A percentile compares a stretch with the other conserved stretches of the same genome.
Evolutionary conservation across 2,888 invertebrate genomes (phyloP).

Genomic region (Andrena bicolor): DNA sequence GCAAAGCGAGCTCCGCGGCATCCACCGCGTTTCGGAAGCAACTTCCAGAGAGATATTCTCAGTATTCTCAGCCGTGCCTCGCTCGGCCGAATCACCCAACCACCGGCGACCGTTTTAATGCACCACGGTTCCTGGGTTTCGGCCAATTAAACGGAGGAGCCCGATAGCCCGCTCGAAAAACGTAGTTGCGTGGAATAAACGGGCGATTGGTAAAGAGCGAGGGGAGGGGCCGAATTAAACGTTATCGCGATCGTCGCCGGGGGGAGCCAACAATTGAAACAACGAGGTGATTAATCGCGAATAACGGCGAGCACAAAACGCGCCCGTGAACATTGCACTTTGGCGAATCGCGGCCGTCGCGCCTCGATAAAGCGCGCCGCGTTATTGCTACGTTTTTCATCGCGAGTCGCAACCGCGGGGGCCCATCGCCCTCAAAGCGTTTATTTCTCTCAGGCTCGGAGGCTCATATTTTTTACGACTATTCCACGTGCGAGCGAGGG

Average conservation of each 20-base stretch:
- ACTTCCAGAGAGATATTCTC: not conserved
- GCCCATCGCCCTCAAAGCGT: slow-evolving; percentile 25
- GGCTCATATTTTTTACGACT: slow-evolving; percentile 55
- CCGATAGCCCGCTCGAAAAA: slow-evolving; percentile 14
- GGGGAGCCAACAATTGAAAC: slow-evolving; percentile 22
- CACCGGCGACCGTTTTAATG: not conserved
- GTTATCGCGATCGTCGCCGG: slow-evolving; percentile 23
- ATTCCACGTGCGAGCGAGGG: slow-evolving; percentile 21
- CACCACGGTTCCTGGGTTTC: not conserved
- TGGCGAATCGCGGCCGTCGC: slow-evolving; percentile 17
- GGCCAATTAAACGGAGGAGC: slow-evolving; percentile 13
- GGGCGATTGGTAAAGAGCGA: slow-evolving; percentile 8
- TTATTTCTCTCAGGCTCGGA: slow-evolving; percentile 38
- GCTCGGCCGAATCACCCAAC: not conserved
- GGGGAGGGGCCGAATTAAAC: not conserved
- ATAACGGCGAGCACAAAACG: slow-evolving; percentile 27
- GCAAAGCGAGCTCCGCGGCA: not conserved
- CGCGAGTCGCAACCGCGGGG: slow-evolving; percentile 2
- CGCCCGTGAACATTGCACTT: slow-evolving; percentile 22
- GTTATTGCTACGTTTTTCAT: slow-evolving; percentile 51
- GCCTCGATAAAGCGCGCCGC: slow-evolving; percentile 23
- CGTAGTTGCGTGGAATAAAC: slow-evolving; percentile 16
- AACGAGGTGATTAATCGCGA: slow-evolving; percentile 47
- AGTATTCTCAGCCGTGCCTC: not conserved
- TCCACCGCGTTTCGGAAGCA: not conserved